phyloP scores from a whole-genome alignment of 2,113 vertebrate species.

The Isurus oxyrinchus region DNA sequence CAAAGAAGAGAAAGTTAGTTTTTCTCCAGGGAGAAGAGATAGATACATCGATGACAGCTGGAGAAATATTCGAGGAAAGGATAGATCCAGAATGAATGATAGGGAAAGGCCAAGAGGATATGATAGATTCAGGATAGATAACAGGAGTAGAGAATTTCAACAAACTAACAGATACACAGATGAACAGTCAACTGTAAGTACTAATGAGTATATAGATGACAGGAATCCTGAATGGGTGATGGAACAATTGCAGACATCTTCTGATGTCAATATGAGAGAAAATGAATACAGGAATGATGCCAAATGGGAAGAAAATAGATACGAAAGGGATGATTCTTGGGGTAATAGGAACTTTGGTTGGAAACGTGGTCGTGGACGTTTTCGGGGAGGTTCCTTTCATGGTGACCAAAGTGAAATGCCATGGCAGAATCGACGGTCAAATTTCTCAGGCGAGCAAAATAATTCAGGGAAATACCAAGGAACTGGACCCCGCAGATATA shows the following conservation, averaged over 20 bases:
- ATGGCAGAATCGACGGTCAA: constrained; percentile 72
- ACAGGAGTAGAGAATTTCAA: constrained; percentile 56
- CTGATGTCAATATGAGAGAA: constrained; percentile 64
- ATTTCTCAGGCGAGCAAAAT: constrained; percentile 76
- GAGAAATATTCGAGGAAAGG: constrained; percentile 63
- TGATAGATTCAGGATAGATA: constrained; percentile 60
- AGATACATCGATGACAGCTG: constrained; percentile 66
- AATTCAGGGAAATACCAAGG: constrained; percentile 68
- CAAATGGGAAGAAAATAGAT: constrained; percentile 68
- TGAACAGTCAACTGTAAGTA: constrained; percentile 52
- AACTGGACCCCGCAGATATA: constrained; percentile 61
- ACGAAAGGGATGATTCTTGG: constrained; percentile 65
- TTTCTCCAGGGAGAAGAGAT: constrained; percentile 77
- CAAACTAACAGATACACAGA: constrained; percentile 64
- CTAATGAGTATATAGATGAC: constrained; percentile 61
- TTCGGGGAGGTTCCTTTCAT: constrained; percentile 57
- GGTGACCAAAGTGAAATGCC: constrained; percentile 69
- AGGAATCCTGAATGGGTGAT: constrained; percentile 79
- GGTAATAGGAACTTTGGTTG: constrained; percentile 60
- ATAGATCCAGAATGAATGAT: constrained; percentile 61
- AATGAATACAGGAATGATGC: constrained; percentile 55
- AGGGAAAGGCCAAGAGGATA: constrained; percentile 60
- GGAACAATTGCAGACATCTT: constrained; percentile 67
- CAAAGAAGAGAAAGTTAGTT: constrained; percentile 61
- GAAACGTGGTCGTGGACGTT: constrained; percentile 61